These are phyloP conservation scores for Urocolius indicus DNA, from an alignment of 2,113 vertebrate genomes.

Conservation along the genomic window DNA sequence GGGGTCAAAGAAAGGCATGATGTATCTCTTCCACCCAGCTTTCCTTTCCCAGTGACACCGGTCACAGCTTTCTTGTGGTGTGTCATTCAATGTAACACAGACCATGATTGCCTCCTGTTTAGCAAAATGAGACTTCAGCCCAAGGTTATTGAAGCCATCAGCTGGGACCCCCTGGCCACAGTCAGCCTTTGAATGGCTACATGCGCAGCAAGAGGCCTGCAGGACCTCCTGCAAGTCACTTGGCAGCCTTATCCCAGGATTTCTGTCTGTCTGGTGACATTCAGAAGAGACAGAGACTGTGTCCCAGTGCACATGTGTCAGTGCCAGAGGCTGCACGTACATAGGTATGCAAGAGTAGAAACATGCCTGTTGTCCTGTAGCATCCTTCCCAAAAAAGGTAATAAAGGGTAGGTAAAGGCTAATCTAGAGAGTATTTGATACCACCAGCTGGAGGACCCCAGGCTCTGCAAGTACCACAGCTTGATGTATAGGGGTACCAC, in stretches of 20 bases:
- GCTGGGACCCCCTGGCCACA: not conserved
- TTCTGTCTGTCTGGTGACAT: not conserved
- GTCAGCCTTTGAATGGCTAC: not conserved
- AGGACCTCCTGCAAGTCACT: not conserved
- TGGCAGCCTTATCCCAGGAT: not conserved
- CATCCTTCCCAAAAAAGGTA: not conserved
- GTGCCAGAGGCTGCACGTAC: fast-evolving
- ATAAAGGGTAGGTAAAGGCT: not conserved
- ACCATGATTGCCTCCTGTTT: not conserved
- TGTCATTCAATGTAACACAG: not conserved
- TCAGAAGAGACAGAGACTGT: not conserved
- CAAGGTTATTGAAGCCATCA: not conserved
- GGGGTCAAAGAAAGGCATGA: not conserved
- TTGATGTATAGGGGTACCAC: not conserved
- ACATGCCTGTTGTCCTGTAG: not conserved
- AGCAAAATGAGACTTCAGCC: not conserved
- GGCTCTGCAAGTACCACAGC: not conserved
- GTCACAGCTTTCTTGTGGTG: not conserved
- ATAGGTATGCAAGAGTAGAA: not conserved
- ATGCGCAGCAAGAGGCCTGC: not conserved
- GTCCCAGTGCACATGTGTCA: fast-evolving
- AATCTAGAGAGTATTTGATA: not conserved
- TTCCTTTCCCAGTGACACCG: not conserved
- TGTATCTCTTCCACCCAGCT: not conserved
- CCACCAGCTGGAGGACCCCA: not conserved